Evolutionary conservation across 2,113 vertebrate species (phyloP).

Genomic region (Chlorodrepanis virens): DNA sequence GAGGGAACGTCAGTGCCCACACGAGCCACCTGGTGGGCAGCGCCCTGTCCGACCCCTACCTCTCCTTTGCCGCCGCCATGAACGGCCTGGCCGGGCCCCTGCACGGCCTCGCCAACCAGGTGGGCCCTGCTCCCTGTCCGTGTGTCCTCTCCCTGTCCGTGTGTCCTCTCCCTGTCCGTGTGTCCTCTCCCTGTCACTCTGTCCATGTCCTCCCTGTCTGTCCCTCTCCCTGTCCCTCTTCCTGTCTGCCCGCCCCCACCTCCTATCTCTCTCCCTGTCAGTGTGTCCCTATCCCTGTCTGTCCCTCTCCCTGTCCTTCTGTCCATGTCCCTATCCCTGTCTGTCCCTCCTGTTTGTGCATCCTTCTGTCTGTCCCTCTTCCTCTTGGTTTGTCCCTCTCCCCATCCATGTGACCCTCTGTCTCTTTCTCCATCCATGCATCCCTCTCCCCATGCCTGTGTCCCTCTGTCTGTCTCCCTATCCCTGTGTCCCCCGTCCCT

Average conservation of each 20-base stretch:
- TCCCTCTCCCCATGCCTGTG: neutral
- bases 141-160: too few relatives aligned
- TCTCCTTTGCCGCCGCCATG: constrained; percentile 94
- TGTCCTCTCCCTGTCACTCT: neutral
- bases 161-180: neutral
- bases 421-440: too few relatives aligned
- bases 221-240: neutral
- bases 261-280: neutral
- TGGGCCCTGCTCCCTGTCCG: neutral
- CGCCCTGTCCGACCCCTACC: constrained; percentile 91
- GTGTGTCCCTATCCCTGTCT: neutral
- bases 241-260: too few relatives aligned
- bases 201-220: neutral
- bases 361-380: neutral
- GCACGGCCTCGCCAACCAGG: constrained; percentile 96
- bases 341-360: neutral
- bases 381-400: neutral
- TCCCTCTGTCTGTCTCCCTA: neutral
- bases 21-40: constrained; percentile 94
- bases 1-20: constrained; percentile 95
- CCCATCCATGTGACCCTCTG: too few relatives aligned
- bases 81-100: constrained; percentile 93
- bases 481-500: neutral
- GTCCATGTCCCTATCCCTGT: neutral
- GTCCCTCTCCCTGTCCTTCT: neutral